Base-by-base conservation (phyloP, 2,888 invertebrate genomes). In the Hypomecis atomaria region DNA sequence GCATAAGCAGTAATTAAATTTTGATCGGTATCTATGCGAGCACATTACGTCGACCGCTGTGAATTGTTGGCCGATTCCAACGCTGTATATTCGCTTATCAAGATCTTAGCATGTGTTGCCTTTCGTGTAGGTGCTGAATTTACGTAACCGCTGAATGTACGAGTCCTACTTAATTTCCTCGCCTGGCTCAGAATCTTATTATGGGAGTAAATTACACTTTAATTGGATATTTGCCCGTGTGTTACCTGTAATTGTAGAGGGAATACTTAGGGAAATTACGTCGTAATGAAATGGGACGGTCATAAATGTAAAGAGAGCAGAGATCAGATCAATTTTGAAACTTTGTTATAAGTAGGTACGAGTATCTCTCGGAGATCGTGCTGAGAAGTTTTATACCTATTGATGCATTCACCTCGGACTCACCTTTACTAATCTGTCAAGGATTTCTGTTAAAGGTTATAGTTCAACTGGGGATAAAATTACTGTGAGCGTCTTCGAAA, bases 1-100 rank as follows among this genome's bases (percentile, higher is more conserved):
- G 69, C 71, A 78, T 78, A 77, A 77, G 71, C 71, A 72, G 72
- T 83, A 82, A 85, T 85, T 83, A 82, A 83, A 81, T 81, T 79
- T 75, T 77, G 82, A 82, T 84, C 73, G 63, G 70, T 79, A 81
- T 84, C 83, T 76, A 66, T 62, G 62, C 70, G 69, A 70, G 65
- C 71, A 69, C 67, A 59, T 66, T 71, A 73, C 71, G 72, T 69
- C 71, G 74, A 72, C 71, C 65, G 44, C 69, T 62, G 67, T 71
- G 74, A 74, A 70, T 66, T 75, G 69, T 70, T 63, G 70, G 66
- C 66, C 72, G 67, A 73, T 74, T 71, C 63, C 72, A 70, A 67
- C 71, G 69, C 70, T 57, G 66, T 69, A 70, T 71, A 73, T 71
- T 70, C 62, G 65, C 69, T 74, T 71, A 76, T 72, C 71, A 72